Evolutionary conservation across 2,888 invertebrate genomes (phyloP), one percentile per base, ranked within the genome.

Genomic region (Pogonocherus hispidulus): DNA sequence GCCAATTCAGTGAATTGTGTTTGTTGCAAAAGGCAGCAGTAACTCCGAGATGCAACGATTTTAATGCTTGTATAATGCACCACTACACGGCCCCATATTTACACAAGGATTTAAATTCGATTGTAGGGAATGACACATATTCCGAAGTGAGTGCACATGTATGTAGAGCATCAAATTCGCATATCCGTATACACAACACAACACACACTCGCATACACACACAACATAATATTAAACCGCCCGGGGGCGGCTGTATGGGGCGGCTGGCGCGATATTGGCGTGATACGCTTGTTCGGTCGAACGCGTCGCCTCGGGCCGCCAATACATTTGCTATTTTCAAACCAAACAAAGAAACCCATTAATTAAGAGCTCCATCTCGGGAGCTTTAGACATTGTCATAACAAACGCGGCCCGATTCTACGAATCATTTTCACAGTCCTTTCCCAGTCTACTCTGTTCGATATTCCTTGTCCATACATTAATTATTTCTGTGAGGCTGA

Each of bases 261-360:
- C 59, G 77, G 75, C 69, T 44, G 57, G 59, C 23, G 57, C 65
- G 65, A 59, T 59, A 52, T 59, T 41, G 74, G 77, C 70, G 74
- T 78, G 80, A 82, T 81, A 79, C 79, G 81, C 77, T 79, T 79
- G 78, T 80, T 78, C 81, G 83, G 76, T 79, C 80, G 80, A 79
- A 83, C 82, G 83, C 83, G 78, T 81, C 76, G 81, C 83, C 79
- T 74, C 76, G 71, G 80, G 82, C 81, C 75, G 76, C 78, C 80
- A 78, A 81, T 81, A 81, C 79, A 75, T 78, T 77, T 75, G 73
- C 71, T 85, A 84, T 85, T 85, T 85, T 85, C 82, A 84, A 80
- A 82, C 80, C 82, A 85, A 85, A 85, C 85, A 85, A 81, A 82
- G 83, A 84, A 83, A 83, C 82, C 83, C 83, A 84, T 85, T 85